These are phyloP conservation scores for Nesogale talazaci DNA, from an alignment of 2,113 vertebrate species.

Conservation along the genomic window DNA sequence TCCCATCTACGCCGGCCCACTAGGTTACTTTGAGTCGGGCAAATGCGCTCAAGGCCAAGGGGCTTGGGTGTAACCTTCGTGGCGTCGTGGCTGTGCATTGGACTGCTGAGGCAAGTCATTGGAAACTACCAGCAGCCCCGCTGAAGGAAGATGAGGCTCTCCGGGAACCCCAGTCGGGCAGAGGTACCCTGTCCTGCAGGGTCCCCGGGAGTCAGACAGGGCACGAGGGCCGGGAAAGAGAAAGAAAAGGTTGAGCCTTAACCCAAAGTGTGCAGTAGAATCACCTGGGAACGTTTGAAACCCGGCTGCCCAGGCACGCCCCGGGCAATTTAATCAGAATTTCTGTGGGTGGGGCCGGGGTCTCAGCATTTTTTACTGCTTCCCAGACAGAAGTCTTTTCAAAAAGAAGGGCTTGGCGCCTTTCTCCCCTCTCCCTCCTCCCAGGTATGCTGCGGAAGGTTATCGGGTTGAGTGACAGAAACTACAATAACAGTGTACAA, in stretches of 20 bases:
- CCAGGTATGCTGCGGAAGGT: too few relatives aligned
- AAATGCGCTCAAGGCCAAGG: too few relatives aligned
- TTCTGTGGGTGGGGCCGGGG: neutral
- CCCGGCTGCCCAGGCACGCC: neutral
- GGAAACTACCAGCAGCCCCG: too few relatives aligned
- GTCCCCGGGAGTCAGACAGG: neutral
- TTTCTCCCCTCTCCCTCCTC: neutral
- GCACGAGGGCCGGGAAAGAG: neutral
- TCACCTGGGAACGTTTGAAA: neutral
- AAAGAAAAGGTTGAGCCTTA: neutral
- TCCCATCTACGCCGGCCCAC: too few relatives aligned
- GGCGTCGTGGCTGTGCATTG: too few relatives aligned
- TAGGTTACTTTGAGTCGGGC: too few relatives aligned
- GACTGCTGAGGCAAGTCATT: too few relatives aligned
- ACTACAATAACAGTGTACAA: neutral
- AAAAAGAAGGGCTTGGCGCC: neutral
- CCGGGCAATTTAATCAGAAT: neutral
- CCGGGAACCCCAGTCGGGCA: neutral
- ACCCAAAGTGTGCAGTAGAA: neutral
- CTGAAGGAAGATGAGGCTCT: too few relatives aligned
- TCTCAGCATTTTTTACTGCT: neutral
- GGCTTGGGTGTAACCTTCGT: too few relatives aligned
- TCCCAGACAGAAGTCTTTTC: neutral
- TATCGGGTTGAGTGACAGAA: neutral
- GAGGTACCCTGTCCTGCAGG: neutral